These are phyloP conservation scores for Tholera decimalis DNA, from an alignment of 2,888 invertebrate species.

Conservation along the genomic window DNA sequence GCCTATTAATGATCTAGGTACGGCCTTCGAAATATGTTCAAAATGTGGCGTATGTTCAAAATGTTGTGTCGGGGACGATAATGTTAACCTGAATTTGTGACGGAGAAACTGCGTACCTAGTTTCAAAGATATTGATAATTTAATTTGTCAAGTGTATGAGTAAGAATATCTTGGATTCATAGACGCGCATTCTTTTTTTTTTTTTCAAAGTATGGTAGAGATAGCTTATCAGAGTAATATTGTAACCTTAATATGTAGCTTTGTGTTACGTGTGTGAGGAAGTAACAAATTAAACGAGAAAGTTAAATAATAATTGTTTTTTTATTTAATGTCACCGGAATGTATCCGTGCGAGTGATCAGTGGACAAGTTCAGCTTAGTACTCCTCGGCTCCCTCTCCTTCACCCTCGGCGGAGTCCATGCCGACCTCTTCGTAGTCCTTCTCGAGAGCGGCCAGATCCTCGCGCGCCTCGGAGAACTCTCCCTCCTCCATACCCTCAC, in stretches of 20 bases:
- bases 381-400: constrained; percentile 95
- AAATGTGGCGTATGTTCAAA: too few relatives aligned
- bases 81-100: too few relatives aligned
- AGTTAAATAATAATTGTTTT: constrained; percentile 77
- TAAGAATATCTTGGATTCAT: too few relatives aligned
- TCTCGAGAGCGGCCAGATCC: constrained; percentile 93
- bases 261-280: not conserved
- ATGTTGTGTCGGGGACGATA: too few relatives aligned
- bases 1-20: too few relatives aligned
- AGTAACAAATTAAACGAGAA: constrained; percentile 71
- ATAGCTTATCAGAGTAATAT: too few relatives aligned
- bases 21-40: too few relatives aligned
- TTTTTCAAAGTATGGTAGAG: too few relatives aligned
- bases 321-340: constrained; percentile 86
- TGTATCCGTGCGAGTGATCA: constrained; percentile 82
- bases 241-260: not conserved
- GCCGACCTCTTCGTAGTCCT: constrained; percentile 97
- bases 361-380: constrained; percentile 88
- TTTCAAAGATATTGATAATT: too few relatives aligned
- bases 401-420: constrained; percentile 96
- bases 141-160: too few relatives aligned
- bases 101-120: too few relatives aligned
- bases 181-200: too few relatives aligned
- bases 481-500: constrained; percentile 97
- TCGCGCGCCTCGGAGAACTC: constrained; percentile 96